Conservation (phyloP, 2,113 vertebrate genomes). For the Aldabrachelys gigantea region DNA sequence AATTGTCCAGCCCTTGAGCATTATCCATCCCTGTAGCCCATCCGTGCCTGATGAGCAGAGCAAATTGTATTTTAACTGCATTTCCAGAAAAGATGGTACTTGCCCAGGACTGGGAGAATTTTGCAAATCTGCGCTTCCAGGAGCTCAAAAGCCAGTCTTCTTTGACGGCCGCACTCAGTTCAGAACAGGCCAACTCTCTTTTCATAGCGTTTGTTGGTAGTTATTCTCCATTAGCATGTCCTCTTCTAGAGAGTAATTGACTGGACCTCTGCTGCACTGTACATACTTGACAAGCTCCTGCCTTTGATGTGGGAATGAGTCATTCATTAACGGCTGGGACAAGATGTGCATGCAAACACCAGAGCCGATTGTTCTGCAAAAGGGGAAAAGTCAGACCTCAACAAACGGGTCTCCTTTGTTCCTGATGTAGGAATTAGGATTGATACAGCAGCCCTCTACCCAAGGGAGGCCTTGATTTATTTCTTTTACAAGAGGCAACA, state of each 20-base stretch:
- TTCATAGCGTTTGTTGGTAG: neutral
- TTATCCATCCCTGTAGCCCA: neutral
- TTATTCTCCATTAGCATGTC: neutral
- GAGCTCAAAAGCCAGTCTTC: neutral
- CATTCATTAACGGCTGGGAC: neutral
- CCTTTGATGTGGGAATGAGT: neutral
- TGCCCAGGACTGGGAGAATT: neutral
- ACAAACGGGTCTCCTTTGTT: neutral
- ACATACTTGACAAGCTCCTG: neutral
- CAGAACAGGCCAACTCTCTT: neutral
- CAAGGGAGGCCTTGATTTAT: neutral
- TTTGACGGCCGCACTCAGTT: neutral
- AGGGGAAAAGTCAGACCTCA: neutral
- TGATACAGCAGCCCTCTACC: fast-evolving
- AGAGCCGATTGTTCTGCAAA: neutral
- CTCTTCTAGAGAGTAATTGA: neutral
- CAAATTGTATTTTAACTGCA: neutral
- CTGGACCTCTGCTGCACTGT: neutral
- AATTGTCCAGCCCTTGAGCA: neutral
- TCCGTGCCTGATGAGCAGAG: neutral
- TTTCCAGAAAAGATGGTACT: neutral
- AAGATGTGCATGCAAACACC: neutral
- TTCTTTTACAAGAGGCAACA: neutral
- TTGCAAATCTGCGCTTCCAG: neutral
- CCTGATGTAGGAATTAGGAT: neutral